Evolutionary conservation across 2,797 vertebrate genomes (phyloP).

Genomic region (Silurus lanzhouensis): DNA sequence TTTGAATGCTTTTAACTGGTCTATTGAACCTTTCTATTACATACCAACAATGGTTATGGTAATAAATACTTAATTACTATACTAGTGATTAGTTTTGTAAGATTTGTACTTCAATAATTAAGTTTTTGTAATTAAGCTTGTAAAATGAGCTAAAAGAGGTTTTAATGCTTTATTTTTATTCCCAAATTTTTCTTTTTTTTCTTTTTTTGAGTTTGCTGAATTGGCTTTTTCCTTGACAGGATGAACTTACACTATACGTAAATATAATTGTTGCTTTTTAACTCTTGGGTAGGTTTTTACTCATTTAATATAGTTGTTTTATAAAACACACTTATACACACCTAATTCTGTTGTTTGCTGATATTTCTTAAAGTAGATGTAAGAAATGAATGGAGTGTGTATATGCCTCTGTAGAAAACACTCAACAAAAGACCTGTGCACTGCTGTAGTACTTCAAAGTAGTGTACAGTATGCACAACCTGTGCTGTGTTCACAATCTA

Average conservation of each 20-base stretch:
- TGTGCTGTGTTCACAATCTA: neutral
- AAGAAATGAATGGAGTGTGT: neutral
- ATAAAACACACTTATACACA: neutral
- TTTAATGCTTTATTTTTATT: neutral
- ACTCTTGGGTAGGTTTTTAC: neutral
- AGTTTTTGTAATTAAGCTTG: neutral
- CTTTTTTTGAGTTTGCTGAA: neutral
- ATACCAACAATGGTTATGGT: too few relatives aligned
- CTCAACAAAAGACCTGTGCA: neutral
- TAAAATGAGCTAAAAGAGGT: neutral
- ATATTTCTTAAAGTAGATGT: neutral
- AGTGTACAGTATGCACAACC: neutral
- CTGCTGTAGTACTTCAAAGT: neutral
- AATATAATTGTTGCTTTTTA: neutral
- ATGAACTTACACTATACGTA: too few relatives aligned
- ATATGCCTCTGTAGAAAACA: neutral
- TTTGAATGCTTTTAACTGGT: neutral
- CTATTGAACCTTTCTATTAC: too few relatives aligned
- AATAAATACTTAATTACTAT: neutral
- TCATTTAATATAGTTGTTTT: neutral
- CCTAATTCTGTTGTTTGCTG: neutral
- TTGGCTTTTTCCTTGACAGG: neutral
- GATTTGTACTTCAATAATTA: neutral
- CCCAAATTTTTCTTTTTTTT: neutral
- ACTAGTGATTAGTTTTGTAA: neutral